Evolutionary conservation across 1,140 invertebrate species (phyloP).

Genomic region (Halesus radiatus): DNA sequence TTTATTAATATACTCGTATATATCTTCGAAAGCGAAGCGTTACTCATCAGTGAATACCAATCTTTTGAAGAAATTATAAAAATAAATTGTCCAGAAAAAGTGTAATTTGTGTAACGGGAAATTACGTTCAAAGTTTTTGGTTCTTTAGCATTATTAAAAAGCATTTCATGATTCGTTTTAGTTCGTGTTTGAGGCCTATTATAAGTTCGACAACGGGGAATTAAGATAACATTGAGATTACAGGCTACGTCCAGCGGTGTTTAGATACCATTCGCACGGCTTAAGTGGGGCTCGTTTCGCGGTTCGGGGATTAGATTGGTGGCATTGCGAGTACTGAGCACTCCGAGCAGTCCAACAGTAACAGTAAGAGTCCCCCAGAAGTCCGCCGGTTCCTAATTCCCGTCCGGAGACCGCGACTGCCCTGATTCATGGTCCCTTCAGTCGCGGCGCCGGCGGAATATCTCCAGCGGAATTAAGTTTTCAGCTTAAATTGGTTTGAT

Average conservation of each 20-base stretch:
- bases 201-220: not conserved
- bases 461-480: conserved; percentile 55
- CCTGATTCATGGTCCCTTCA: conserved; percentile 42
- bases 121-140: too few species aligned
- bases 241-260: not conserved
- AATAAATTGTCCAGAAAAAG: too few species aligned
- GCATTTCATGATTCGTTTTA: too few species aligned
- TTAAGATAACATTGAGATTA: not conserved
- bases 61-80: too few species aligned
- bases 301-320: conserved; percentile 16
- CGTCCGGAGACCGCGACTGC: conserved; percentile 19
- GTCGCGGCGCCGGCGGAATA: conserved; percentile 28
- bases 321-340: not conserved
- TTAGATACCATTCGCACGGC: not conserved
- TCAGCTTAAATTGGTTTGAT: conserved; percentile 57
- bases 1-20: too few species aligned
- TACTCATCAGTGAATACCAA: too few species aligned
- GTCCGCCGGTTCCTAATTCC: conserved; percentile 39
- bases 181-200: not conserved
- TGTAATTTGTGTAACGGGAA: too few species aligned
- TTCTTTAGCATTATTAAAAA: too few species aligned
- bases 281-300: conserved; percentile 13
- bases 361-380: not conserved
- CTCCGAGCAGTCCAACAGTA: too few species aligned
- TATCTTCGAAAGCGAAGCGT: too few species aligned